Base-by-base conservation (phyloP, 2,797 vertebrate species). In the Acanthornis magna region DNA sequence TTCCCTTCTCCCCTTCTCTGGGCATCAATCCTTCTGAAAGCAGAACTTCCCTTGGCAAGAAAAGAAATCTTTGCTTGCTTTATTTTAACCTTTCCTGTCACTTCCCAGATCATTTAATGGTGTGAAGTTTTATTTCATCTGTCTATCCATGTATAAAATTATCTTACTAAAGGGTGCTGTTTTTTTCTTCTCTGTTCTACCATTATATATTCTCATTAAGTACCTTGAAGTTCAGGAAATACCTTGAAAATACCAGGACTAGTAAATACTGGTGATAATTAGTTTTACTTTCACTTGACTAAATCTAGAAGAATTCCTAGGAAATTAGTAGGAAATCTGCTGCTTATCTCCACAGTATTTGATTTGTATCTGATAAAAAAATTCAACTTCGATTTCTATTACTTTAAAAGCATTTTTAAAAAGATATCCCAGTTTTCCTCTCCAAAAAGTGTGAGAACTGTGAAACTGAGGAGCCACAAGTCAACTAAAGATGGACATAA, bases 401-500 rank as follows among this genome's bases (percentile, higher is more conserved):
- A 25, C 26, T 81, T 93, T 43, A 9, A 79, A 66, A 68, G 5
- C 5, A 10, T 45, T 61, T 62, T 55, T 29, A 18, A 78, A 18
- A 81, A 19, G n/a, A 23, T 62, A 14, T 93, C 90, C 78, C 51
- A 22, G 30, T 86, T 96, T 92, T 76, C 9, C 34, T 27, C 14
- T 81, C 88, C 75, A 30, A 29, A 79, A 88, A 88, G 53, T 61
- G 50, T 7, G 5, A 72, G n/a, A 76, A 76, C 77, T 25, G 6
- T 81, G 40, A 66, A 87, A 23, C 62, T 36, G 36, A 66, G 13
- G 5, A 72, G 34, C 23, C 25, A 65, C 11, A 53, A 71, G 32
- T 65, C 45, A 80, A n/a, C 57, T 75, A 36, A 61, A 65, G 85
- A 89, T 75, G 88, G 96, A 90, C 74, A 60, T 58, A 95, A 87